Conservation (phyloP, 2,797 vertebrate genomes). For the Neosilurus mollespiculum region DNA sequence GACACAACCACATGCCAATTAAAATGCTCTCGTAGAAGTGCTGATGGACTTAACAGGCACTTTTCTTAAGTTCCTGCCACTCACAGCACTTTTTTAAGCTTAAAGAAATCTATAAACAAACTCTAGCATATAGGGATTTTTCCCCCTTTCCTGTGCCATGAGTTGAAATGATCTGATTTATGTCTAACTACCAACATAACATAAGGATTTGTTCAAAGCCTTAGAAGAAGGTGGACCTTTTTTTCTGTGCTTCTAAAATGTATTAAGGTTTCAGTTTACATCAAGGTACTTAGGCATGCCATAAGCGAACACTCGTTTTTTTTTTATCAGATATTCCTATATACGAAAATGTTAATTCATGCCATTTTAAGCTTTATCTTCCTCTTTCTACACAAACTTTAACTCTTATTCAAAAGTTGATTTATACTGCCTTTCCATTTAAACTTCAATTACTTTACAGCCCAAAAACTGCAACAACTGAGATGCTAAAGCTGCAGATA, state of each 20-base stretch:
- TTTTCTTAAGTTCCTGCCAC: conserved; percentile 66
- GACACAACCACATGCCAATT: conserved; percentile 81
- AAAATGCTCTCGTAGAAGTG: conserved; percentile 69
- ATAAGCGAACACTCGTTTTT: fast-evolving
- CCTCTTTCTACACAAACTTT: background rate
- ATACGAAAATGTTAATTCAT: background rate
- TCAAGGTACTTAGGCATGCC: background rate
- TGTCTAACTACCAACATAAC: conserved; percentile 23
- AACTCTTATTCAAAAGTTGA: background rate
- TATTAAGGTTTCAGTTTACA: conserved; percentile 3
- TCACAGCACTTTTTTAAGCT: conserved; percentile 55
- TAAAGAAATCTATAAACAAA: conserved; percentile 49
- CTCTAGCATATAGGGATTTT: conserved; percentile 22
- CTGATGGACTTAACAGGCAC: conserved; percentile 66
- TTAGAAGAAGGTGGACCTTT: conserved; percentile 4
- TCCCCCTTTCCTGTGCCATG: background rate
- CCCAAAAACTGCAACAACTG: background rate
- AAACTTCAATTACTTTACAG: background rate
- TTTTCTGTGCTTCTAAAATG: background rate
- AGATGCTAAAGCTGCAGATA: background rate
- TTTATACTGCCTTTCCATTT: background rate
- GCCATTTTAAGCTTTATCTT: background rate
- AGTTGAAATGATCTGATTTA: conserved; percentile 44
- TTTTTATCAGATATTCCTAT: background rate
- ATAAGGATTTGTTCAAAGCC: conserved; percentile 38